These are phyloP conservation scores for Cerceris rybyensis DNA, from an alignment of 2,888 invertebrate genomes.

Conservation along the genomic window DNA sequence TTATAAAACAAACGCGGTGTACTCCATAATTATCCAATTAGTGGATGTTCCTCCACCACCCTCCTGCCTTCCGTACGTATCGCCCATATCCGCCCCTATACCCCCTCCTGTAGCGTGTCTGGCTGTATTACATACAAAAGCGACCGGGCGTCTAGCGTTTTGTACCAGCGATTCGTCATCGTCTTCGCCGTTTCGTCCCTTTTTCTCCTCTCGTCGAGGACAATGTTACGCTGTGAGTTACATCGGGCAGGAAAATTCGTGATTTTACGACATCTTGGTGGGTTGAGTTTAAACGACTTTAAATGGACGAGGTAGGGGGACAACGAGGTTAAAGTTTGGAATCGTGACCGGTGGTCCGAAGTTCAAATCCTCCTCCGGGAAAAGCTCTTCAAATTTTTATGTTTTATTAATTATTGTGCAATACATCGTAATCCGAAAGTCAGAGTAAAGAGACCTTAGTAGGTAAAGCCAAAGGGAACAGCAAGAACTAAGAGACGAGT, in stretches of 20 bases:
- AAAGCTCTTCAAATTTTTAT: too few relatives aligned
- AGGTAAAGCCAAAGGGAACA: too few relatives aligned
- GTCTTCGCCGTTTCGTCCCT: slow-evolving; percentile 10
- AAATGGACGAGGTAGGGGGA: too few relatives aligned
- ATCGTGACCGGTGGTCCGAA: too few relatives aligned
- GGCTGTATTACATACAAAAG: slow-evolving; percentile 51
- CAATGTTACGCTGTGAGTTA: not conserved
- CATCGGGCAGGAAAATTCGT: not conserved
- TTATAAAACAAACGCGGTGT: slow-evolving; percentile 81
- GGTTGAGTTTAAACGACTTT: too few relatives aligned
- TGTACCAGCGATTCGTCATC: slow-evolving; percentile 47
- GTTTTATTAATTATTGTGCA: too few relatives aligned
- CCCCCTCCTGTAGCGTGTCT: slow-evolving; percentile 23
- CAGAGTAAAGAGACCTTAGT: too few relatives aligned
- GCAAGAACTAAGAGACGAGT: not conserved
- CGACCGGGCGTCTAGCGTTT: slow-evolving; percentile 36
- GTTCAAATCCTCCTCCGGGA: too few relatives aligned
- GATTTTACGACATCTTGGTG: not conserved
- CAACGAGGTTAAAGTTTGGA: too few relatives aligned
- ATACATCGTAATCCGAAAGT: too few relatives aligned
- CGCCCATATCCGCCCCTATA: slow-evolving; percentile 25
- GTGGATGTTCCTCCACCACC: slow-evolving; percentile 71
- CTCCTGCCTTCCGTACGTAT: slow-evolving; percentile 39
- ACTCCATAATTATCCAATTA: slow-evolving; percentile 82
- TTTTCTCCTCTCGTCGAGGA: not conserved